Percentiles rank a stretch among this genome's conserved stretches.
These are phyloP conservation scores for Pionites leucogaster DNA, from an alignment of 2,113 vertebrate species.

Conservation along the genomic window DNA sequence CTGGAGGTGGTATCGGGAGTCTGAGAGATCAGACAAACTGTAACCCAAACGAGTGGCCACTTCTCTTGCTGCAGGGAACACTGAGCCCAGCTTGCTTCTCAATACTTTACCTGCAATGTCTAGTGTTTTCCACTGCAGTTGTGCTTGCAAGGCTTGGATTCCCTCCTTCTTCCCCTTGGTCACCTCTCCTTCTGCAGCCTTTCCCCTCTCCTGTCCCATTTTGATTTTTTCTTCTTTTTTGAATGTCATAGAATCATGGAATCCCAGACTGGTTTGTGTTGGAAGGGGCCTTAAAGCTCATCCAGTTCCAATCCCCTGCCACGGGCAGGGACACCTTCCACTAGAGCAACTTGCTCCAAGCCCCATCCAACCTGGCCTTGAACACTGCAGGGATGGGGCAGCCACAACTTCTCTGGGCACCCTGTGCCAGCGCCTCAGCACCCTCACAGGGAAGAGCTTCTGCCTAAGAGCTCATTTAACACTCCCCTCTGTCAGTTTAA, in stretches of 20 bases:
- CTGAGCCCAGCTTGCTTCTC: not conserved
- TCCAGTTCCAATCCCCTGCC: not conserved
- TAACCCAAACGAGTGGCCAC: not conserved
- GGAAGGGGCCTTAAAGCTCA: not conserved
- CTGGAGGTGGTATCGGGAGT: rapidly evolving
- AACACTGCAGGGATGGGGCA: not conserved
- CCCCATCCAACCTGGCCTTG: not conserved
- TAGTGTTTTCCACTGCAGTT: not conserved
- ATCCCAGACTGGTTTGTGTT: not conserved
- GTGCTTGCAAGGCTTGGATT: not conserved
- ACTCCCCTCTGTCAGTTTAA: not conserved
- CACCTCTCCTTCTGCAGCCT: not conserved
- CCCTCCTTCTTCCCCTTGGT: not conserved
- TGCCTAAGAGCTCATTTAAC: no score
- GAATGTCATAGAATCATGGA: not conserved
- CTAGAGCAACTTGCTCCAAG: not conserved
- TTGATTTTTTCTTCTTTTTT: not conserved
- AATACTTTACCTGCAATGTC: rapidly evolving
- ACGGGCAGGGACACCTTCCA: not conserved
- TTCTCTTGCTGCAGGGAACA: not conserved
- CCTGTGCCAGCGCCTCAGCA: no score
- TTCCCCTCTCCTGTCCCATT: not conserved
- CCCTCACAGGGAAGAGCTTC: no score
- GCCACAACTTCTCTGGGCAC: not conserved
- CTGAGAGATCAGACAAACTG: not conserved